These are phyloP conservation scores for Rafetus swinhoei DNA, from an alignment of 2,113 vertebrate genomes.

Conservation along the genomic window DNA sequence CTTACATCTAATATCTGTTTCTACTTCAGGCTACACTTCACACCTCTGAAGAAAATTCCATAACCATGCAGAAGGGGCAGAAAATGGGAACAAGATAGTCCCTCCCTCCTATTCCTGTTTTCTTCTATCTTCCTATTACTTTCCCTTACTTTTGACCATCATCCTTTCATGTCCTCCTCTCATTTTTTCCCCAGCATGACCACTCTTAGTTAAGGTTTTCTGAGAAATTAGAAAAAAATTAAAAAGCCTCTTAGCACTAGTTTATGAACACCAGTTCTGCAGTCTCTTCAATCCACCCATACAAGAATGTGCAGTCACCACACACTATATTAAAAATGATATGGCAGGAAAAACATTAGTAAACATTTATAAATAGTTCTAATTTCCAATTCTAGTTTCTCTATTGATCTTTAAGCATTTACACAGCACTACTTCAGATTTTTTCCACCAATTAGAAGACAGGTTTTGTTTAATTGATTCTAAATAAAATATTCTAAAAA, in stretches of 20 bases:
- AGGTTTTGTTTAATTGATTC: not conserved
- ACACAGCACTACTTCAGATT: constrained; percentile 26
- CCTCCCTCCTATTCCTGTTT: not conserved
- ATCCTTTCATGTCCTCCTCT: not conserved
- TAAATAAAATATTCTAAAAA: constrained; percentile 96
- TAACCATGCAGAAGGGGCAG: not conserved
- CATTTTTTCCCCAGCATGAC: not conserved
- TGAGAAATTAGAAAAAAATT: not conserved
- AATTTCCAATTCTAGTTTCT: not conserved
- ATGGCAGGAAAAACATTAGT: accelerated
- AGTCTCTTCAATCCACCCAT: not conserved
- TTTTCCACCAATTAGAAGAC: not conserved
- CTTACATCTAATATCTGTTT: not conserved
- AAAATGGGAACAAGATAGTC: not conserved
- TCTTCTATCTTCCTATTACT: not conserved
- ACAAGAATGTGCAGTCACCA: not conserved
- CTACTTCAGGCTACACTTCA: not conserved
- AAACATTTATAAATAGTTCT: not conserved
- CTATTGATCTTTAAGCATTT: not conserved
- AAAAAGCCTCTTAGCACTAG: not conserved
- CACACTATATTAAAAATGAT: not conserved
- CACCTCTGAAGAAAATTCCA: not conserved
- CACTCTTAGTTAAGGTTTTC: not conserved
- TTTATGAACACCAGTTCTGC: not conserved
- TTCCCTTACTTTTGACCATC: not conserved